These are phyloP conservation scores for Nemurella pictetii DNA, from an alignment of 2,888 invertebrate genomes.

Conservation along the genomic window DNA sequence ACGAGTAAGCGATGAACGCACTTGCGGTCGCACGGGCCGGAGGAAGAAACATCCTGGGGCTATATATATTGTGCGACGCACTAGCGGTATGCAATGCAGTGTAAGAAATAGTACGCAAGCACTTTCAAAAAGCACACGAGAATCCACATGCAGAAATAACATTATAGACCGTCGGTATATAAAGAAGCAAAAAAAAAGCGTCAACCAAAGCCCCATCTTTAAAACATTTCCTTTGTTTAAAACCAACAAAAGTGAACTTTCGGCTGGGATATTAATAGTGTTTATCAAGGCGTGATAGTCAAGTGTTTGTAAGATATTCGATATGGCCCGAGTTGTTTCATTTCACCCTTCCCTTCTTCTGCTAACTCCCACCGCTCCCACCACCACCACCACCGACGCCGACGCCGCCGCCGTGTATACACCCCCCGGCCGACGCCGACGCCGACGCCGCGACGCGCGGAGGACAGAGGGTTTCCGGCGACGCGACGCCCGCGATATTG, in stretches of 20 bases:
- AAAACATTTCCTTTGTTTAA: neutral
- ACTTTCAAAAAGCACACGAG: neutral
- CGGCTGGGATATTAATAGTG: neutral
- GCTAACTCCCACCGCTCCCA: neutral
- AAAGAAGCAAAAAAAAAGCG: neutral
- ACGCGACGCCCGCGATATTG: constrained; percentile 38
- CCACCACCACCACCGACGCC: neutral
- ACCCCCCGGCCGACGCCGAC: neutral
- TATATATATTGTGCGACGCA: neutral
- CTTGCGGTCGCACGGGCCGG: no score
- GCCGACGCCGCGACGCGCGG: neutral
- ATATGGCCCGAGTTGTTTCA: neutral
- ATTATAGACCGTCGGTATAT: neutral
- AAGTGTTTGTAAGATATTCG: constrained; percentile 17
- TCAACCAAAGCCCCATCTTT: neutral
- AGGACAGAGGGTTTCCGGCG: constrained; percentile 10
- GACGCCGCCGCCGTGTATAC: neutral
- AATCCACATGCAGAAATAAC: neutral
- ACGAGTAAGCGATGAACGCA: neutral
- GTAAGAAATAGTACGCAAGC: neutral
- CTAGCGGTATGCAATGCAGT: neutral
- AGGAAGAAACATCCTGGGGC: neutral
- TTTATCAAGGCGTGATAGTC: constrained; percentile 8
- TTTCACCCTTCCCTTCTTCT: constrained; percentile 3
- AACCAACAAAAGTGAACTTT: neutral